Evolutionary conservation across 2,888 invertebrate species (phyloP).

Genomic region (Therioaphis trifolii): DNA sequence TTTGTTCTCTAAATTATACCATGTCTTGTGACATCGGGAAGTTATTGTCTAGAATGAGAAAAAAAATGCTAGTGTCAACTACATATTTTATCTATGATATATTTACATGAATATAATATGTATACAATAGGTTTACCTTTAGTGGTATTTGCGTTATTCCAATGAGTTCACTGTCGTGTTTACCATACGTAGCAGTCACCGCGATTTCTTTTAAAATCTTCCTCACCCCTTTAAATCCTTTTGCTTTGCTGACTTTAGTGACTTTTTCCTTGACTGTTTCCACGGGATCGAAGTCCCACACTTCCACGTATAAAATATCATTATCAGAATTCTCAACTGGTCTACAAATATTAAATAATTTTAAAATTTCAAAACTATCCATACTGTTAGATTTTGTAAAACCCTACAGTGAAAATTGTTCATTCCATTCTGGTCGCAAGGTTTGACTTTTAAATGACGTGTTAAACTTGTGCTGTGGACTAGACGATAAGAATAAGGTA

Average conservation of each 20-base stretch:
- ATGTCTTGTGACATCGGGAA: constrained; percentile 89
- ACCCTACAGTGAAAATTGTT: constrained; percentile 93
- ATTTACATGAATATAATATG: neutral
- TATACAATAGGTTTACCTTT: constrained; percentile 72
- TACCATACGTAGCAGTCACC: constrained; percentile 94
- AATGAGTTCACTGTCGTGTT: constrained; percentile 94
- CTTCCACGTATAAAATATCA: constrained; percentile 83
- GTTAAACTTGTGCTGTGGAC: constrained; percentile 82
- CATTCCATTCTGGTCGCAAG: constrained; percentile 94
- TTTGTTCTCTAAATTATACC: constrained; percentile 90
- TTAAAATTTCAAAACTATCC: no score
- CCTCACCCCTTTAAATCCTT: constrained; percentile 84
- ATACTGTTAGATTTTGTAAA: no score
- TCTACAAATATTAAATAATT: constrained; percentile 67
- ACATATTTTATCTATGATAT: neutral
- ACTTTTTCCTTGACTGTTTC: constrained; percentile 90
- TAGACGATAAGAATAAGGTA: constrained; percentile 86
- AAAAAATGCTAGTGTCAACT: neutral
- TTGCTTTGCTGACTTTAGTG: constrained; percentile 85
- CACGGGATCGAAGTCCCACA: constrained; percentile 90
- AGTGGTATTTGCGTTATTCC: constrained; percentile 88
- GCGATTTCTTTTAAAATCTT: constrained; percentile 90
- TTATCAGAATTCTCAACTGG: constrained; percentile 80
- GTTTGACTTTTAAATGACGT: constrained; percentile 93
- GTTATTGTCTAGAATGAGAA: constrained; percentile 80